These are phyloP conservation scores for Nasonovia ribisnigri DNA, from an alignment of 2,888 invertebrate genomes.

Conservation along the genomic window DNA sequence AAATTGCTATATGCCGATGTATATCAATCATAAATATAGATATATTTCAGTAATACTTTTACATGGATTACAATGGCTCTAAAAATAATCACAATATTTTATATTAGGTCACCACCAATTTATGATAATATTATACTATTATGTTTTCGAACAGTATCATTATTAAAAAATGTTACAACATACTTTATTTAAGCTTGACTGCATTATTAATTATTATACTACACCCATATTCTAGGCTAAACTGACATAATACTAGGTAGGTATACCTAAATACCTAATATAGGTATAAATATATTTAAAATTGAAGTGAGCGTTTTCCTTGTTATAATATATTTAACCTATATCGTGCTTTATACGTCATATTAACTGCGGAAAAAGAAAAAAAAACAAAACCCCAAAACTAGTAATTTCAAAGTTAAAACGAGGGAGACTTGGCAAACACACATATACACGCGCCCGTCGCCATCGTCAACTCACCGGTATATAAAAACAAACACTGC, in stretches of 20 bases:
- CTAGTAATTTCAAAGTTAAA: constrained; percentile 53
- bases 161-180: background rate
- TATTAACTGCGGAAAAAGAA: background rate
- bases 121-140: background rate
- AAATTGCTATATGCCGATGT: background rate
- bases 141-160: background rate
- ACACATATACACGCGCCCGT: constrained; percentile 34
- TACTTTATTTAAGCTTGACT: background rate
- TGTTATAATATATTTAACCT: background rate
- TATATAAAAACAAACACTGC: constrained; percentile 64
- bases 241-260: background rate
- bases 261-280: background rate
- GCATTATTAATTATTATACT: background rate
- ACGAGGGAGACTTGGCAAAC: constrained; percentile 39
- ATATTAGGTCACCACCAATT: background rate
- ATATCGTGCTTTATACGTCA: constrained; percentile 1
- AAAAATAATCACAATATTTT: background rate
- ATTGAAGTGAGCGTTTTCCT: background rate
- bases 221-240: background rate
- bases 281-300: background rate
- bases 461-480: constrained; percentile 45
- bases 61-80: background rate
- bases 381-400: constrained; percentile 42
- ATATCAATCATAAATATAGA: background rate
- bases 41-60: background rate